phyloP scores from a whole-genome alignment of 1,140 invertebrate species.

The Pseudachorutes palmiensis region DNA sequence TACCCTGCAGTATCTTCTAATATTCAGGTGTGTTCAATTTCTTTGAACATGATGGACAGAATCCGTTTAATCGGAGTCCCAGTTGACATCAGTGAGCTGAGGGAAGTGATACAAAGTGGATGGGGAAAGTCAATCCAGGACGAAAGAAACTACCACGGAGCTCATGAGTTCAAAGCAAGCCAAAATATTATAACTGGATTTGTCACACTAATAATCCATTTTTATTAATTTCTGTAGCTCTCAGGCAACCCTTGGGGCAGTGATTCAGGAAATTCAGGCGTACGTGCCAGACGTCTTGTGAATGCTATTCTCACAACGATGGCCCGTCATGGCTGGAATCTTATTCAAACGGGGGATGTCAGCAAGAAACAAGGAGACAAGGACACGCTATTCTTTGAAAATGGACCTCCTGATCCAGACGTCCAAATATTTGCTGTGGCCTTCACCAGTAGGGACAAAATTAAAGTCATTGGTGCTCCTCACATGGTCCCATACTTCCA shows the following conservation, averaged over 20 bases:
- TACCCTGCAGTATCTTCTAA: neutral
- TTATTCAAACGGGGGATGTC: slow-evolving; percentile 20
- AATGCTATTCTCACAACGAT: slow-evolving; percentile 2
- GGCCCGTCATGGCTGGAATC: slow-evolving; percentile 24
- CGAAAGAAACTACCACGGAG: slow-evolving; percentile 24
- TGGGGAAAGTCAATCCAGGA: slow-evolving; percentile 21
- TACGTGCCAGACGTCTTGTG: slow-evolving; percentile 12
- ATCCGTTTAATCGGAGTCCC: slow-evolving; percentile 21
- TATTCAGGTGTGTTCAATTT: slow-evolving; percentile 20
- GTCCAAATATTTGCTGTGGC: slow-evolving; percentile 24
- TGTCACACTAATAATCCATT: neutral
- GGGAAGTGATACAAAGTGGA: neutral
- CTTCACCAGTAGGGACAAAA: slow-evolving; percentile 26
- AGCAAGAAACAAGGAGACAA: slow-evolving; percentile 26
- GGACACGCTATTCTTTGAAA: slow-evolving; percentile 32
- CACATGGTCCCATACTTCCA: slow-evolving; percentile 18
- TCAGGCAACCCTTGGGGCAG: slow-evolving; percentile 26
- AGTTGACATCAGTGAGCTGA: slow-evolving; percentile 4
- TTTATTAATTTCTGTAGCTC: slow-evolving; percentile 16
- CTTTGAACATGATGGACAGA: slow-evolving; percentile 24
- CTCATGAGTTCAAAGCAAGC: slow-evolving; percentile 21
- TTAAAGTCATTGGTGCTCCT: slow-evolving; percentile 25
- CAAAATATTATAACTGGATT: neutral
- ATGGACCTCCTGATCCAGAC: slow-evolving; percentile 23
- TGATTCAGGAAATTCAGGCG: slow-evolving; percentile 12